Evolutionary conservation across 2,113 vertebrate genomes (phyloP), one percentile per base, ranked within the genome.

Genomic region (Osmerus mordax): DNA sequence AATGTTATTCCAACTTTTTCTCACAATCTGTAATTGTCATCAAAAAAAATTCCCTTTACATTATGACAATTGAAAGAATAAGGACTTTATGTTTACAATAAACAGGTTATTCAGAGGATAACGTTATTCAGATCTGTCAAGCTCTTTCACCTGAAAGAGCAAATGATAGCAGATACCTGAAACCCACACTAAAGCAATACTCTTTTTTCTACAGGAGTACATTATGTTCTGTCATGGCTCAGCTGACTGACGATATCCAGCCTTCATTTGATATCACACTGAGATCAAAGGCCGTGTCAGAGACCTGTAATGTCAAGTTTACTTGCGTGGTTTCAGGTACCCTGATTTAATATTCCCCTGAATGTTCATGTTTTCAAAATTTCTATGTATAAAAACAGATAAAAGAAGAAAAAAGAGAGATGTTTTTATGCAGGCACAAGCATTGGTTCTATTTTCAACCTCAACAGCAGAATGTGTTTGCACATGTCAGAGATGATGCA

Each of bases 241-340:
- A 99, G 86, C 91, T 99, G 83, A 98, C 97, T 1, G 97, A 98
- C 65, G 97, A 99, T 83, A 95, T 95, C 61, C 97, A 98, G 85
- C 97, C 97, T 0, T 89, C 93, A 8, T 99, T 99, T 80, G 95
- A 99, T 83, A 95, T 91, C 77, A 98, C 97, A 2, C 90, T 99
- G 85, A 96, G 95, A 87, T 96, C 97, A 71, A 95, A 93, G 70
- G 93, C 97, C 54, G 96, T 99, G 75, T 98, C 95, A 4, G 94
- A 97, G 86, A 90, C 95, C 78, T 94, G 93, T 77, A 97, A 98
- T 63, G 96, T 95, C 82, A 97, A 93, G 87, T 98, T 99, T 91
- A 92, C 91, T 71, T 99, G 97, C 89, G 91, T 96, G 61, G 95
- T 99, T 71, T 94, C 95, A 95, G 97, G 97, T 99, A 94, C 5